Evolutionary conservation across 1,140 invertebrate genomes (phyloP).

Genomic region (Drosophila nannoptera): DNA sequence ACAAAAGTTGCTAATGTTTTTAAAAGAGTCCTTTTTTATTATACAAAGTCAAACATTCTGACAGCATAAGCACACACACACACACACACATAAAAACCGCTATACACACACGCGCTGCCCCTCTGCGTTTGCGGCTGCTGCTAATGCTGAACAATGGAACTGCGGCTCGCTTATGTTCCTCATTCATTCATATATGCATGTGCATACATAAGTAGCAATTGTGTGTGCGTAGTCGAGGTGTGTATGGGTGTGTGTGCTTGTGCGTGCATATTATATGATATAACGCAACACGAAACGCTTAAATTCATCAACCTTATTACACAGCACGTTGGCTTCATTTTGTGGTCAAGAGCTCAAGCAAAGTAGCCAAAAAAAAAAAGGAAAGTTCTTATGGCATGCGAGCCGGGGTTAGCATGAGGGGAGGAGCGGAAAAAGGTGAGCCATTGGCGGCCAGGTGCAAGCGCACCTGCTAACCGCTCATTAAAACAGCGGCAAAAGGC

Average conservation of each 20-base stretch:
- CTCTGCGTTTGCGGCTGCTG: conserved; percentile 47
- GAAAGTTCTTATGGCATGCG: conserved; percentile 21
- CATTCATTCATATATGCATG: conserved; percentile 65
- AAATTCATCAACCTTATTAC: conserved; percentile 67
- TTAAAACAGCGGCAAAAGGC: conserved; percentile 1
- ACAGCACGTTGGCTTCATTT: conserved; percentile 42
- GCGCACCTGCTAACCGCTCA: conserved; percentile 38
- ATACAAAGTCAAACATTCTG: conserved; percentile 77
- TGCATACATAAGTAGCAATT: conserved; percentile 41
- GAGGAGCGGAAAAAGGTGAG: not conserved
- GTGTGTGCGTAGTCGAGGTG: conserved; percentile 15
- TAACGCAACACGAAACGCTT: conserved; percentile 59
- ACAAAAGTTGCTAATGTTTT: conserved; percentile 78
- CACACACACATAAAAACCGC: conserved; percentile 38
- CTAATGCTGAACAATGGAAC: conserved; percentile 68
- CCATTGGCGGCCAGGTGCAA: conserved; percentile 12
- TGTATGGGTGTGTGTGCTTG: conserved; percentile 28
- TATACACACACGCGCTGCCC: conserved; percentile 23
- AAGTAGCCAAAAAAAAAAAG: conserved; percentile 14
- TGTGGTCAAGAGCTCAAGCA: conserved; percentile 50
- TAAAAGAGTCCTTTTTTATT: conserved; percentile 76
- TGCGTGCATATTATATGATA: conserved; percentile 59
- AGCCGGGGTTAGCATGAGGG: conserved; percentile 2
- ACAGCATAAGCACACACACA: conserved; percentile 54
- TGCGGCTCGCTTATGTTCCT: conserved; percentile 59